Evolutionary conservation across 2,113 vertebrate genomes (phyloP).

Genomic region (Polypterus bichir): DNA sequence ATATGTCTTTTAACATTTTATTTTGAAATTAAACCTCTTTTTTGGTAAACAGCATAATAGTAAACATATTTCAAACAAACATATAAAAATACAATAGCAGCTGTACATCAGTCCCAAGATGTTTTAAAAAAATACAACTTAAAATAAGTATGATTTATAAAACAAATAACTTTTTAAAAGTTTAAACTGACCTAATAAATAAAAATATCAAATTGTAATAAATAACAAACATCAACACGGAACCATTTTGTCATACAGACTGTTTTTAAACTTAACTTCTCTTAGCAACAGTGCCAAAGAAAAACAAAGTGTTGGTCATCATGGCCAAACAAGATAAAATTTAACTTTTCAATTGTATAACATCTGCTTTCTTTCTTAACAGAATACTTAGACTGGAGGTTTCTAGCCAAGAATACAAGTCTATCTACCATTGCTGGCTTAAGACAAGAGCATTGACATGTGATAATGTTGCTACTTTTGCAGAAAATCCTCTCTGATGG

Average conservation of each 20-base stretch:
- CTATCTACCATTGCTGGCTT: slow-evolving; percentile 19
- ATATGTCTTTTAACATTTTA: slow-evolving; percentile 12
- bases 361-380: slow-evolving; percentile 7
- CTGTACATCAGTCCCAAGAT: slow-evolving; percentile 2
- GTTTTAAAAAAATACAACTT: neutral
- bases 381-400: slow-evolving; percentile 5
- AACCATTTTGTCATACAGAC: neutral
- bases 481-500: neutral
- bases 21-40: too few relatives aligned
- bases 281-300: slow-evolving; percentile 4
- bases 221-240: neutral
- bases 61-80: slow-evolving; percentile 3
- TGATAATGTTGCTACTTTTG: neutral
- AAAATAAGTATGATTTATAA: neutral
- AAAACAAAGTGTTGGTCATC: too few relatives aligned
- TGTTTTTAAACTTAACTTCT: slow-evolving; percentile 2
- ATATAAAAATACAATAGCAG: slow-evolving; percentile 2
- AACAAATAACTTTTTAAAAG: slow-evolving; percentile 4
- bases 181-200: slow-evolving; percentile 3
- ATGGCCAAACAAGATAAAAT: too few relatives aligned
- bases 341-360: slow-evolving; percentile 3
- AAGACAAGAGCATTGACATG: slow-evolving; percentile 8
- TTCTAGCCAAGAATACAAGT: slow-evolving; percentile 12
- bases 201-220: slow-evolving; percentile 5
- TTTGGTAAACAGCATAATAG: slow-evolving; percentile 5